Evolutionary conservation across 2,888 invertebrate species (phyloP), one percentile per base, ranked within the genome.

Genomic region (Julus scanicus): DNA sequence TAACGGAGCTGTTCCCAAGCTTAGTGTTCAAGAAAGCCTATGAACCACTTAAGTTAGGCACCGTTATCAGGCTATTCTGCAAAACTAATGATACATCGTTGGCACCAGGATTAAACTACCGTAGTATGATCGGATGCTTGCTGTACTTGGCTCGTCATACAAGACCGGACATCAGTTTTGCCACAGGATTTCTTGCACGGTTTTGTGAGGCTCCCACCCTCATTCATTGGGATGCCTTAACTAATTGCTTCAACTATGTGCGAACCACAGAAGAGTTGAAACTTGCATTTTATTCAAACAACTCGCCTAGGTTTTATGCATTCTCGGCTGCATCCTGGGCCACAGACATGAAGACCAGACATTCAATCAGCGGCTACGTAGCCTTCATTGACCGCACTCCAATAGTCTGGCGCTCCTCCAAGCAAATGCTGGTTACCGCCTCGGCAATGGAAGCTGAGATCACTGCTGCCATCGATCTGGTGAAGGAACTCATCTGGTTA

Each of bases 201-300:
- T 86, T 86, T n/a, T 86, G 20, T 44, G 44, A 86, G 37, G 11
- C 86, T 37, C 86, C 86, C n/a, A 86, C 86, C 37, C 44, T 40
- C 5, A 44, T 40, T 40, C 86, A 86, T 86, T 86, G 86, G 86
- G 44, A 44, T 40, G 37, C 37, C 48, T 15, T 86, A 5, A 44
- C 40, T 40, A 3, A 86, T 40, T 44, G 37, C 11, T 37, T 86
- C 39, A 40, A 37, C 44, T 86, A 86, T 40, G 37, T 86, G 44
- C 39, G 37, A 40, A 15, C 48, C 5, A 86, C 83, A 20, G 15
- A 83, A 83, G 39, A 53, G 53, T 53, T 53, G 53, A 15, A 15
- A 53, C 53, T 53, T 15, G 15, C 8, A 53, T 15, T 53, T 53
- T 15, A 53, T 83, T 83, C 39, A 8, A 86, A n/a, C 17, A n/a